These are phyloP conservation scores for Hylia prasina DNA, from an alignment of 2,113 vertebrate species.

Conservation along the genomic window DNA sequence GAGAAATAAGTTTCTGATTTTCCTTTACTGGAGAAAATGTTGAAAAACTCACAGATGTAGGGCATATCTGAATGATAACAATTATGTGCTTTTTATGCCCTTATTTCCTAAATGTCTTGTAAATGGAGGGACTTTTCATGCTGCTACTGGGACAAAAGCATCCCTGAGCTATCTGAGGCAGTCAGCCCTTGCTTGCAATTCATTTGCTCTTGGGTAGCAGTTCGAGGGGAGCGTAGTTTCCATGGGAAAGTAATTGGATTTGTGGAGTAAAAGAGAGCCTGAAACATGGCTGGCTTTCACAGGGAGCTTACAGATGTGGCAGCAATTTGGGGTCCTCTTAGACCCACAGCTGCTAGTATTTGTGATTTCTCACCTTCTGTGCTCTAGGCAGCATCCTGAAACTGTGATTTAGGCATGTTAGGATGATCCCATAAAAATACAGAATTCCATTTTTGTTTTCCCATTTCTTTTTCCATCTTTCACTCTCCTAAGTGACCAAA, in stretches of 20 bases:
- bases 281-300: background rate
- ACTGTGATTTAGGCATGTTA: background rate
- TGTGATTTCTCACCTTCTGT: background rate
- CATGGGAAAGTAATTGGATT: background rate
- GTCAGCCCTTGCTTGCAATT: background rate
- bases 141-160: background rate
- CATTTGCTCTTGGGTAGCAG: background rate
- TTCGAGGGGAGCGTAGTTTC: background rate
- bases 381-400: background rate
- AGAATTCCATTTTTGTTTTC: background rate
- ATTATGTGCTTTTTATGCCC: accelerated
- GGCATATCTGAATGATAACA: background rate
- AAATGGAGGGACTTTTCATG: background rate
- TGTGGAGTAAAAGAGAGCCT: background rate
- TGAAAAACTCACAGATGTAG: background rate
- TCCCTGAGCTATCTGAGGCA: background rate
- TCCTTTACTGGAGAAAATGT: background rate
- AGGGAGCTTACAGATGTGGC: background rate
- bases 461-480: background rate
- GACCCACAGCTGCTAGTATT: background rate
- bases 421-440: background rate
- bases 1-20: background rate
- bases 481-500: background rate
- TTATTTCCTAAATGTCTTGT: background rate
- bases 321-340: background rate